A percentile compares a stretch with the other conserved stretches of the same genome.
Conservation (phyloP, 2,888 invertebrate species). For the Carcina quercana region DNA sequence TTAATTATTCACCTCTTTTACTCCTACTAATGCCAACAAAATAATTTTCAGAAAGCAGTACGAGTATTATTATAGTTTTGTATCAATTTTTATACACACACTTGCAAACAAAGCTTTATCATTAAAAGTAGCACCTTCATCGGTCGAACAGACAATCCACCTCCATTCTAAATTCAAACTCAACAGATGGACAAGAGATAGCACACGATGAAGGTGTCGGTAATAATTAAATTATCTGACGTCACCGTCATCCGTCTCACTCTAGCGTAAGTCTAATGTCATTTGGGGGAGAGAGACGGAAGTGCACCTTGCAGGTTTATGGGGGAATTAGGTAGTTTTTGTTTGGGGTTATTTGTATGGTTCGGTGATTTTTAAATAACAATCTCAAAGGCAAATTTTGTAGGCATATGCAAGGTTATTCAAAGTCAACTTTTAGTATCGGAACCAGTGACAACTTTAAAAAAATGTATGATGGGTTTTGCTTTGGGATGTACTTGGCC, state of each 20-base stretch:
- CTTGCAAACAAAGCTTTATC: too few relatives aligned
- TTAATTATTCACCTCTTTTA: too few relatives aligned
- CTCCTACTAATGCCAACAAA: too few relatives aligned
- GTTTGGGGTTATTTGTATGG: constrained; percentile 10
- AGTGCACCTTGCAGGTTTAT: constrained; percentile 30
- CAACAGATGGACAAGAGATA: constrained; percentile 42
- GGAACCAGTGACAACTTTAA: too few relatives aligned
- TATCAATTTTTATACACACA: too few relatives aligned
- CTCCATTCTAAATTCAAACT: constrained; percentile 15
- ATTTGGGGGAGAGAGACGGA: constrained; percentile 27
- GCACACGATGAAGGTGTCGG: constrained; percentile 31
- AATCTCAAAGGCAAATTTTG: too few relatives aligned
- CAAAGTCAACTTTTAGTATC: too few relatives aligned
- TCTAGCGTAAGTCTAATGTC: constrained; percentile 19
- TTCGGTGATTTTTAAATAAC: constrained; percentile 2
- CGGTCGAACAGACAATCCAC: constrained; percentile 21
- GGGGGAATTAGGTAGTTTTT: constrained; percentile 7
- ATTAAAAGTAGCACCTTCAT: constrained; percentile 25
- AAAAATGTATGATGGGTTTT: too few relatives aligned
- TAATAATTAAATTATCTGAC: constrained; percentile 60
- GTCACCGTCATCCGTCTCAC: constrained; percentile 36
- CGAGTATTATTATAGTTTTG: too few relatives aligned
- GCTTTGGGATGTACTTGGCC: too few relatives aligned
- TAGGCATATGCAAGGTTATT: too few relatives aligned
- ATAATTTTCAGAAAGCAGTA: too few relatives aligned